Base-by-base conservation (phyloP, 2,113 vertebrate species). In the Holacanthus passer region DNA sequence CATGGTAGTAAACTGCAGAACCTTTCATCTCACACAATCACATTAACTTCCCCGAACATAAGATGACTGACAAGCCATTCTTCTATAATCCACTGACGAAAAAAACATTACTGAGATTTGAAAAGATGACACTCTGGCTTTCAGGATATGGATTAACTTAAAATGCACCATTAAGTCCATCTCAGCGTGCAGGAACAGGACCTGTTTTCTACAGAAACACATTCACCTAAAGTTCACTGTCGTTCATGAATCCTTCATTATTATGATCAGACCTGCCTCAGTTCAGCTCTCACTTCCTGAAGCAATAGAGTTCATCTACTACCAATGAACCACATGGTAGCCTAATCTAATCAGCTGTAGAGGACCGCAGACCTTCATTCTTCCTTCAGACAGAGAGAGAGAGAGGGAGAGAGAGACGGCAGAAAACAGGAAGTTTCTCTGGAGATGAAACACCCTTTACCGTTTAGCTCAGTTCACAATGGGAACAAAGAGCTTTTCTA, bases 291-390 rank as follows among this genome's bases (percentile, higher is more conserved):
- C n/a, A 27, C 68, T 82, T 71, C 56, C 64, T 84, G 37, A 69
- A 75, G 52, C 52, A 83, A 77, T 39, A 73, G 64, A 75, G 55
- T 66, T 73, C 10, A 73, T 65, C 52, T 64, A 70, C n/a, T n/a
- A 74, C 81, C 81, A 90, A 85, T 86, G 39, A 70, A 68, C 56
- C 79, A 87, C 81, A 89, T 89, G 86, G 74, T 73, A 56, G 64
- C 20, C 11, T 89, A 92, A 94, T 93, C 80, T 90, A 86, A 93
- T 93, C 85, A 89, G 55, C 35, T 32, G 47, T 58, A 27, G 31
- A 39, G 58, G 43, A 72, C 48, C 56, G 64, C 73, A 75, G 76
- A 68, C 59, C 45, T 86, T 80, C 32, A 73, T 77, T 68, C 81
- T 83, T 63, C 67, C 77, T 72, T 32, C 31, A 59, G 55, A 27